phyloP scores from a whole-genome alignment of 2,797 vertebrate species.

The Helicolenus hilgendorfi region DNA sequence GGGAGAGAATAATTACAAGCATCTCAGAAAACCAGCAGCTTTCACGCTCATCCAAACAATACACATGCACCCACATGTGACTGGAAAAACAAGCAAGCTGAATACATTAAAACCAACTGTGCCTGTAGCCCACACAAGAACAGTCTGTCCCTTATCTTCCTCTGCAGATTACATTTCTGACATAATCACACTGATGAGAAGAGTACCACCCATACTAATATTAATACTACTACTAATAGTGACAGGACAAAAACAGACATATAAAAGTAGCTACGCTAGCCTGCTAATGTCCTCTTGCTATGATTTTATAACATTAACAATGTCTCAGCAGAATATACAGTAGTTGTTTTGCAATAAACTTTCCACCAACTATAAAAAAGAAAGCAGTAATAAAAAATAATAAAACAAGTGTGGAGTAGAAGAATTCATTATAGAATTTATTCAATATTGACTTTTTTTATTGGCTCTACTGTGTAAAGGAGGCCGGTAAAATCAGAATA shows the following conservation, averaged over 20 bases:
- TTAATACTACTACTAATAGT: slow-evolving; percentile 6
- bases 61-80: slow-evolving; percentile 56
- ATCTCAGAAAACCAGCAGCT: slow-evolving; percentile 55
- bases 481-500: not conserved
- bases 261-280: not conserved
- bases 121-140: slow-evolving; percentile 48
- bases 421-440: not conserved
- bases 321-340: not conserved
- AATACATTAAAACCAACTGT: slow-evolving; percentile 41
- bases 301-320: not conserved
- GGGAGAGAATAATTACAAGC: slow-evolving; percentile 53
- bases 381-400: not conserved
- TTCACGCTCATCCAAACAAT: slow-evolving; percentile 51
- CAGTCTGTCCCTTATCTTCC: slow-evolving; percentile 47
- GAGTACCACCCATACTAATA: slow-evolving; percentile 3
- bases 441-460: slow-evolving; percentile 16
- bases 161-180: slow-evolving; percentile 47
- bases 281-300: not conserved
- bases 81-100: slow-evolving; percentile 30
- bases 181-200: slow-evolving; percentile 28
- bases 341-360: slow-evolving; percentile 21
- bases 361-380: not conserved
- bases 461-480: not conserved
- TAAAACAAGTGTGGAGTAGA: not conserved
- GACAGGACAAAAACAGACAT: not conserved